Conservation (phyloP, 2,888 invertebrate species). For the Philaethria dido region DNA sequence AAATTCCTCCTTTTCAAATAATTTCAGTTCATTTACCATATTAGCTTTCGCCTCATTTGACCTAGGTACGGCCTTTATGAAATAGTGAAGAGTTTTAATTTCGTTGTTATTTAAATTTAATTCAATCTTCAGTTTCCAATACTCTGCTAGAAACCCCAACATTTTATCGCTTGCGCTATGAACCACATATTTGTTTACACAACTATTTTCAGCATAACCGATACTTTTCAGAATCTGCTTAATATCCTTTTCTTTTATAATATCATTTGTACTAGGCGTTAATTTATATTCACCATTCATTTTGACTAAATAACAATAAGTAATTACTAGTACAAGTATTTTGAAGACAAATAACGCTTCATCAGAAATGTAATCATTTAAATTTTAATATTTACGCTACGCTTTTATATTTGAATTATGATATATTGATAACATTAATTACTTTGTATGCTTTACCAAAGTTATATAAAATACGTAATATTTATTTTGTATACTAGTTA, state of each 20-base stretch:
- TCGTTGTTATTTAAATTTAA: conserved; percentile 47
- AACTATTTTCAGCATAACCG: conserved; percentile 48
- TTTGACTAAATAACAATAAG: neutral
- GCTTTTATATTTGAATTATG: conserved; percentile 11
- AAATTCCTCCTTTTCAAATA: conserved; percentile 65
- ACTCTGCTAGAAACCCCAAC: conserved; percentile 74
- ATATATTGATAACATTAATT: conserved; percentile 24
- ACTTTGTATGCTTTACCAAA: neutral
- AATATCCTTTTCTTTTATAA: conserved; percentile 59
- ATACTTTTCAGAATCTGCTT: conserved; percentile 56
- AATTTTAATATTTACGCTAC: neutral
- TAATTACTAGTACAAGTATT: neutral
- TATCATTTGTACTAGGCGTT: conserved; percentile 9
- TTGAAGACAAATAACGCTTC: neutral
- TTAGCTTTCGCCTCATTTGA: conserved; percentile 68
- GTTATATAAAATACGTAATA: conserved; percentile 1
- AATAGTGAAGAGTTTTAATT: conserved; percentile 56
- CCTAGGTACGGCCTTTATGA: conserved; percentile 67
- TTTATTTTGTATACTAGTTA: neutral
- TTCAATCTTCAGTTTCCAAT: conserved; percentile 67
- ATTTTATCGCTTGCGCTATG: conserved; percentile 69
- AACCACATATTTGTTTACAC: conserved; percentile 54
- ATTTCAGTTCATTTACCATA: conserved; percentile 64
- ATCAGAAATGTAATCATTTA: neutral
- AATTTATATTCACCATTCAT: conserved; percentile 1